phyloP scores from a whole-genome alignment of 2,797 vertebrate genomes.

The Tadarida brasiliensis region DNA sequence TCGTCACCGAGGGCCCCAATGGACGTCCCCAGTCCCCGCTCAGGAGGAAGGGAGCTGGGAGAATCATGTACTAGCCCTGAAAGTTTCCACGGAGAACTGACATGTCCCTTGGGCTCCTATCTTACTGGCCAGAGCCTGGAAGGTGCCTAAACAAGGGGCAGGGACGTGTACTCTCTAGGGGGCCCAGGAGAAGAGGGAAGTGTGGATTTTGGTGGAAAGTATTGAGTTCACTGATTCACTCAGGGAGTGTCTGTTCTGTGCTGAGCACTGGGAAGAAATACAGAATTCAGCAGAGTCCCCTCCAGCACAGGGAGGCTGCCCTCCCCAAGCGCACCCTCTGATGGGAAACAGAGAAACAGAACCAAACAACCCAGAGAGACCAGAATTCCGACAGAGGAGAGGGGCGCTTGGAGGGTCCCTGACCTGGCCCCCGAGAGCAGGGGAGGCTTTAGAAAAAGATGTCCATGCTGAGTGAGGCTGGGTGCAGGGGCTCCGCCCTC shows the following conservation, averaged over 20 bases:
- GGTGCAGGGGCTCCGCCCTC: background rate
- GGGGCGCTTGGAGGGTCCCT: rapidly evolving
- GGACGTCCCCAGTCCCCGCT: background rate
- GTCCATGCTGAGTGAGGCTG: too few species aligned
- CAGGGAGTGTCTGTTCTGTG: background rate
- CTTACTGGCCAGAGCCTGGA: background rate
- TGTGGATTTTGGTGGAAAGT: background rate
- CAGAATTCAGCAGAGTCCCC: background rate
- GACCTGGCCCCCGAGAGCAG: background rate
- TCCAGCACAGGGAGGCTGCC: too few species aligned
- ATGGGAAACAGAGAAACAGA: background rate
- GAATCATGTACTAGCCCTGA: background rate
- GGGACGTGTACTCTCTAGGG: rapidly evolving
- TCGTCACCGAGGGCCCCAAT: background rate
- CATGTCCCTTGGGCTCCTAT: background rate
- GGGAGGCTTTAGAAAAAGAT: background rate
- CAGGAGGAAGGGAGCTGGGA: background rate
- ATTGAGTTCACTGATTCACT: background rate
- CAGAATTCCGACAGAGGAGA: background rate
- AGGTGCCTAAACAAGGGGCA: too few species aligned
- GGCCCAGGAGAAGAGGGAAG: background rate
- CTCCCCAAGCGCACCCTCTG: background rate
- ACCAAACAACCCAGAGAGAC: background rate
- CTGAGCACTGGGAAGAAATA: background rate
- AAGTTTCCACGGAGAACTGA: background rate